Conservation (phyloP, 2,113 vertebrate species). For the Aplodontia rufa region DNA sequence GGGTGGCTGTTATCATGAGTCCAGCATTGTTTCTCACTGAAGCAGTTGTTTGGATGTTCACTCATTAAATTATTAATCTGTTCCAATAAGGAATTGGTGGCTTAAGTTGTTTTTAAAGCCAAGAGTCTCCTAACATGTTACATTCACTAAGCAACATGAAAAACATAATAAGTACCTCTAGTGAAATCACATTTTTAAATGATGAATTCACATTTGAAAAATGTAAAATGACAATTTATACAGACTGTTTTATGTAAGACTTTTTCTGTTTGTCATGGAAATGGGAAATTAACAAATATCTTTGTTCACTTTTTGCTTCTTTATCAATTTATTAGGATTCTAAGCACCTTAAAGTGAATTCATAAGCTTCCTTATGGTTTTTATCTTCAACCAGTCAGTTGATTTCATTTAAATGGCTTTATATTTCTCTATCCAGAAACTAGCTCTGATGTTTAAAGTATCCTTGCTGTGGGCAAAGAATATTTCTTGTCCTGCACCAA, state of each 20-base stretch:
- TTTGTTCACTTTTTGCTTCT: constrained; percentile 25
- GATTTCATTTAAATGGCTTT: constrained; percentile 50
- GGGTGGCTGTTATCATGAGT: background rate
- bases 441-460: constrained; percentile 48
- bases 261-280: constrained; percentile 32
- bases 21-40: background rate
- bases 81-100: constrained; percentile 7
- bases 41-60: constrained; percentile 43
- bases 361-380: constrained; percentile 2
- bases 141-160: constrained; percentile 1
- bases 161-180: constrained; percentile 23
- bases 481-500: background rate
- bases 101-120: constrained; percentile 29
- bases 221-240: constrained; percentile 24
- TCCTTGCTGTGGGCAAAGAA: constrained; percentile 47
- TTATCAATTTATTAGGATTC: constrained; percentile 22
- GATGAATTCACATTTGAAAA: constrained; percentile 21
- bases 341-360: background rate
- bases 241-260: constrained; percentile 38
- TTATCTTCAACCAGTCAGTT: constrained; percentile 49
- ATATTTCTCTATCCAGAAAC: constrained; percentile 52
- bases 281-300: constrained; percentile 40
- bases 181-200: constrained; percentile 15
- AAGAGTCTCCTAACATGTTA: constrained; percentile 39
- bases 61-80: constrained; percentile 31